phyloP scores from a whole-genome alignment of 64 coral and sea anemone genomes.

The Montipora sp. region DNA sequence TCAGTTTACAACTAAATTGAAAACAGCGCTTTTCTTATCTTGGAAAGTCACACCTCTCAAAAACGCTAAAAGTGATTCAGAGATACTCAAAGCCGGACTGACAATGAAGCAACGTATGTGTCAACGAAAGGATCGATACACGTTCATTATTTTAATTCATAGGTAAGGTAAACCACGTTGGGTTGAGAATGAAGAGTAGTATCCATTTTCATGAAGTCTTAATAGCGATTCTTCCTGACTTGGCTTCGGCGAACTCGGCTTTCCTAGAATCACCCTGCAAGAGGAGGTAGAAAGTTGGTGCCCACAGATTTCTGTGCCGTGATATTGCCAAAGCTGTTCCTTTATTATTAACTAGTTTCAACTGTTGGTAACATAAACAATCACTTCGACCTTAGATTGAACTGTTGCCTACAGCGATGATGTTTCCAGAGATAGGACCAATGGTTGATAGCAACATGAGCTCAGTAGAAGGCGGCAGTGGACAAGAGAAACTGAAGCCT shows the following conservation, averaged over 20 bases:
- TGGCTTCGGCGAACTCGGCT: no score
- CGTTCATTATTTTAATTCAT: neutral
- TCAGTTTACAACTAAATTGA: constrained; percentile 23
- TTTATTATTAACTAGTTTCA: neutral
- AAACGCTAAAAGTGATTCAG: neutral
- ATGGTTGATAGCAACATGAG: neutral
- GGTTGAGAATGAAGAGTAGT: neutral
- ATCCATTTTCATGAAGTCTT: no score
- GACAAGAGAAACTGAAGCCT: neutral
- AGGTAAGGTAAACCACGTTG: neutral
- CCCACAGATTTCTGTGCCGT: neutral
- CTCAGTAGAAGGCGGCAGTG: neutral
- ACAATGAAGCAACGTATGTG: constrained; percentile 22
- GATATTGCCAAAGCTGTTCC: neutral
- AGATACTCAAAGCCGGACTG: neutral
- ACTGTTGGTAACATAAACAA: neutral
- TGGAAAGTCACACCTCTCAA: constrained; percentile 11
- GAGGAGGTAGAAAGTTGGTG: constrained; percentile 30
- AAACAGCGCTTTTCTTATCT: constrained; percentile 31
- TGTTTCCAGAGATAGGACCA: neutral
- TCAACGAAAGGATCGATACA: neutral
- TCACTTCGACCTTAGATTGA: neutral
- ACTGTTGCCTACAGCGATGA: neutral
- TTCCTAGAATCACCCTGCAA: neutral
- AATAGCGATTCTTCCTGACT: neutral